Conservation (phyloP, 2,888 invertebrate species). For the Choristoneura rosaceana region DNA sequence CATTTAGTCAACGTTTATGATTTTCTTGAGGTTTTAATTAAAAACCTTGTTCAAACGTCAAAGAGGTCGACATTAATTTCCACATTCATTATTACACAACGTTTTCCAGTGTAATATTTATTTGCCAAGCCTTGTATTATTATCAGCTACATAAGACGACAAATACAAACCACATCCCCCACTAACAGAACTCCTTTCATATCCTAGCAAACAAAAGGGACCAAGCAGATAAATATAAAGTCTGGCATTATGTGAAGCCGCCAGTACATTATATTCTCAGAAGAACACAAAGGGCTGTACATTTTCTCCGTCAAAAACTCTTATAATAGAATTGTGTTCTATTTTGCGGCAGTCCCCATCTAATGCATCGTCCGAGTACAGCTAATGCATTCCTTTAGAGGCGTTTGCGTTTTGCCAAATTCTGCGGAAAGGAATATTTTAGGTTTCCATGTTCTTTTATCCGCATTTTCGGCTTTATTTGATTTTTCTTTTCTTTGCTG, state of each 20-base stretch:
- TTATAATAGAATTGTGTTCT: conserved; percentile 73
- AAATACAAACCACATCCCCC: conserved; percentile 46
- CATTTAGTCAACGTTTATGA: background rate
- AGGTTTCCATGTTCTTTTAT: background rate
- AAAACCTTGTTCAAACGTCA: background rate
- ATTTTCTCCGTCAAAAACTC: conserved; percentile 73
- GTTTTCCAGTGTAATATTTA: conserved; percentile 13
- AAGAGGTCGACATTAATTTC: background rate
- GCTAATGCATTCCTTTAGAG: conserved; percentile 38
- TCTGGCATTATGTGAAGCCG: conserved; percentile 63
- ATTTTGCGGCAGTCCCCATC: conserved; percentile 56
- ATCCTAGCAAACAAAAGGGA: conserved; percentile 54
- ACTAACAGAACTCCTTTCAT: conserved; percentile 53
- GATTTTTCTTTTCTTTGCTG: background rate
- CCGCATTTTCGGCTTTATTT: background rate
- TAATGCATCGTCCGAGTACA: conserved; percentile 39
- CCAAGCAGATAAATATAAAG: conserved; percentile 60
- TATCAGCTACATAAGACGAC: conserved; percentile 30
- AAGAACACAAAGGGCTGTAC: conserved; percentile 66
- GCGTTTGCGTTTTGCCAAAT: conserved; percentile 36
- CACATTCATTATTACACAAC: background rate
- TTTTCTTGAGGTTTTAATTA: background rate
- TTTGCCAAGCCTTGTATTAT: conserved; percentile 33
- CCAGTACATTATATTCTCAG: conserved; percentile 65
- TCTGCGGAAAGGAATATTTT: conserved; percentile 18